Evolutionary conservation across 1,140 invertebrate genomes (phyloP), one percentile per base, ranked within the genome.

Genomic region (Mylabris phalerata): DNA sequence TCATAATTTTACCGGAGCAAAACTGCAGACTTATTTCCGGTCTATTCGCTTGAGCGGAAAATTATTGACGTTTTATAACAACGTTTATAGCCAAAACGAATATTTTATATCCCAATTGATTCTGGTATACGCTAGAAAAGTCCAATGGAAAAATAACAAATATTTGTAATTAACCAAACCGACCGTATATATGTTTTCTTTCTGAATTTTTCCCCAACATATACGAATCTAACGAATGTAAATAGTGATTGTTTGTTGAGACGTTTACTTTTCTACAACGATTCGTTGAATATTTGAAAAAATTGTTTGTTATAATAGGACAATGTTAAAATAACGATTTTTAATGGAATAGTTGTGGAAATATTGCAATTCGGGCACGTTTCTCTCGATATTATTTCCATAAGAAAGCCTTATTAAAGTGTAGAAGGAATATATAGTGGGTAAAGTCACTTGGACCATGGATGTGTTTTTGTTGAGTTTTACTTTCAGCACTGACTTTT

Each of bases 231-330:
- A 47, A 51, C 56, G 25, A 45, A 47, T 13, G 56, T 50, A 62
- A 55, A 62, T 62, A 50, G 50, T 51, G 59, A 59, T 62, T 55
- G 57, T 50, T 47, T 58, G 45, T 59, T 47, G 56, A 59, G 51
- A 49, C 43, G 48, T 50, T 45, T 32, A 42, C 10, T 32, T 19
- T 19, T 19, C 19, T 19, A 19, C 1, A 19, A 19, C 19, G 19
- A 19, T 19, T 19, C 19, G 19, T 19, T 19, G 19, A 19, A 19
- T 19, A 19, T 19, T 19, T 19, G 19, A 19, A 1, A 19, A 19
- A 19, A 19, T 19, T 19, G 19, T 19, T 19, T 19, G 19, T 19
- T 19, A 19, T 19, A 19, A 19, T 19, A 19, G 1, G 19, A 19
- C 19, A 19, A 19, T 19, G 19, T 19, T 19, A 19, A 19, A 19